These are phyloP conservation scores for Pogoniulus pusillus DNA, from an alignment of 2,797 vertebrate species.

Conservation along the genomic window DNA sequence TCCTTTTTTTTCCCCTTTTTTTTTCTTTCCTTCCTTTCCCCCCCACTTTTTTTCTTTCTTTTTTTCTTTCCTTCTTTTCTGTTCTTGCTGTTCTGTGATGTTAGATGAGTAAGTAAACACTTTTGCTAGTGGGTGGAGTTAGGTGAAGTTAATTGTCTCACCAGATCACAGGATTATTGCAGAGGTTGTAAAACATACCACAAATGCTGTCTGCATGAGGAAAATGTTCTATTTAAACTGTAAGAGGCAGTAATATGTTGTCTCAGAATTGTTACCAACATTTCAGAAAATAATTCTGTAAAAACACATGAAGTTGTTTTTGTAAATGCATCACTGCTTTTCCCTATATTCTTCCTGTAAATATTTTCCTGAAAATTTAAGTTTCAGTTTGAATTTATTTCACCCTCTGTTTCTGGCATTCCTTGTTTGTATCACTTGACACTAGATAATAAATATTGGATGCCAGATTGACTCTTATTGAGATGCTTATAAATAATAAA, in stretches of 20 bases:
- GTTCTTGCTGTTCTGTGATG: not conserved
- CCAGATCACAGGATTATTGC: not conserved
- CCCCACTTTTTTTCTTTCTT: too few species aligned
- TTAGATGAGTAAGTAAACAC: not conserved
- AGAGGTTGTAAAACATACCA: not conserved
- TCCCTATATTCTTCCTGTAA: not conserved
- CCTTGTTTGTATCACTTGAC: not conserved
- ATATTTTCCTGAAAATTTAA: not conserved
- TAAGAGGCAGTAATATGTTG: not conserved
- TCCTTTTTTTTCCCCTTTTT: too few species aligned
- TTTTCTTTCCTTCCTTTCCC: too few species aligned
- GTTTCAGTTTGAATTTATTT: not conserved
- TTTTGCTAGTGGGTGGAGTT: not conserved
- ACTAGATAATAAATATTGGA: not conserved
- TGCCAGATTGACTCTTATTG: not conserved
- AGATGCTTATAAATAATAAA: not conserved
- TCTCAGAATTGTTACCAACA: not conserved
- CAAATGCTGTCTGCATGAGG: not conserved
- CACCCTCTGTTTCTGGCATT: not conserved
- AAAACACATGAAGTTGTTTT: not conserved
- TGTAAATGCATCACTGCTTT: not conserved
- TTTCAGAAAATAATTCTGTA: not conserved
- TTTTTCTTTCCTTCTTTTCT: too few species aligned
- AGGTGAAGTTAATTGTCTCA: not conserved
- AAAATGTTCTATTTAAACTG: not conserved